Base-by-base conservation (phyloP, 2,113 vertebrate genomes). In the Carassius carassius region DNA sequence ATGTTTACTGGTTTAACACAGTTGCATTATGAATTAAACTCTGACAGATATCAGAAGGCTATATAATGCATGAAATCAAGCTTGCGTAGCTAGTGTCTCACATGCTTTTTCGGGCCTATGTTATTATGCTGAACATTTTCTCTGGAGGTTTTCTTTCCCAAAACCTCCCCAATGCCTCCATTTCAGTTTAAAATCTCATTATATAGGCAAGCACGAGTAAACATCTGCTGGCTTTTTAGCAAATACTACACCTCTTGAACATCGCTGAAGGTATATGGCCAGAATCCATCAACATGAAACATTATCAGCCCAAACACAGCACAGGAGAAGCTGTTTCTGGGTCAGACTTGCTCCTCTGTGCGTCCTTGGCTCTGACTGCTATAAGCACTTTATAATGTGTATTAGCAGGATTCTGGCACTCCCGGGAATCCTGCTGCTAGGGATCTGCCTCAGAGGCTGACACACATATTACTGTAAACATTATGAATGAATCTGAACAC, bases 241-340 rank as follows among this genome's bases (percentile, higher is more conserved):
- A 76, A 80, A 32, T 51, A 19, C 19, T 62, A 23, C 19, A 4
- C 32, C 69, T 51, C 32, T 19, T 47, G 70, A 62, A 32, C 21
- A 4, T 56, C 25, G 32, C 73, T 56, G 37, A 85, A 77, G 56
- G 80, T 35, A 16, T 21, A 35, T 41, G 77, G 76, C 75, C 81
- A 37, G 17, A 82, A 25, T 82, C 37, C 16, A 21, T 87, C 70
- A 25, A 25, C 78, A 78, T 83, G 79, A 82, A 63, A 60, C 72
- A 83, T 85, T 73, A 86, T 58, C 81, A 13, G 81, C 54, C 74
- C 12, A 17, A 32, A 37, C 75, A n/a, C 92, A 86, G 90, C 90
- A 91, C 86, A 54, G 86, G 91, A 89, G 69, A 90, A 92, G 89
- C 91, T 41, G 85, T 92, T 94, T 93, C 91, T 93, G 90, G 93